Base-by-base conservation (phyloP, 2,888 invertebrate genomes). In the Gonocerus acuteangulatus region DNA sequence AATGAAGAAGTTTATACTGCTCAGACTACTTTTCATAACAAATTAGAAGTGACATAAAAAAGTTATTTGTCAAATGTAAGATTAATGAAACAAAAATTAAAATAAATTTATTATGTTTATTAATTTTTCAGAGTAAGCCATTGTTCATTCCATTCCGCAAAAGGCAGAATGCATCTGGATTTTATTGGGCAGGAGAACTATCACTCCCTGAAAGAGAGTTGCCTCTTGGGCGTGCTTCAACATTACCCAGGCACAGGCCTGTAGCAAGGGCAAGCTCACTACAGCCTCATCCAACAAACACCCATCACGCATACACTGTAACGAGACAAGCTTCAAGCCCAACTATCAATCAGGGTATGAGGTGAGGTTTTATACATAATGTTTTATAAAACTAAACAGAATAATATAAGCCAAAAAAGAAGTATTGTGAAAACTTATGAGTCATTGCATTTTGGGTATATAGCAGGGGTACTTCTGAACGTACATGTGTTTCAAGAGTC, bases 151-250 rank as follows among this genome's bases (percentile, higher is more conserved):
- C 77, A 22, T 71, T 79, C 42, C 75, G 77, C 59, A 75, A 76
- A 63, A 75, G 79, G 22, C 74, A 77, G 48, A 74, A 73, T 42
- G 79, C 80, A 1, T 80, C 80, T 1, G 74, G 80, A 22, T 81
- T 82, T 70, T 74, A 82, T 68, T 66, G 74, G 68, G 79, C 81
- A 23, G 81, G 82, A 69, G 83, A 83, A 69, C 74, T 82, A 39
- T 80, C 80, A n/a, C 72, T 82, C 62, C 80, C 77, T 64, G 63
- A 61, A 13, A 51, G 52, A 15, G 57, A 48, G 1, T 44, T 48
- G 9, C 61, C 63, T 2, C 32, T 54, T 11, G 42, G 52, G 9
- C 49, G 61, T 15, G 59, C 61, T 11, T 58, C 61, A 2, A 61
- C 64, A 1, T 60, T 66, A 21, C 67, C 63, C 7, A 65, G 64